phyloP scores from a whole-genome alignment of 2,888 invertebrate species.

The Microctonus aethiopoides region DNA sequence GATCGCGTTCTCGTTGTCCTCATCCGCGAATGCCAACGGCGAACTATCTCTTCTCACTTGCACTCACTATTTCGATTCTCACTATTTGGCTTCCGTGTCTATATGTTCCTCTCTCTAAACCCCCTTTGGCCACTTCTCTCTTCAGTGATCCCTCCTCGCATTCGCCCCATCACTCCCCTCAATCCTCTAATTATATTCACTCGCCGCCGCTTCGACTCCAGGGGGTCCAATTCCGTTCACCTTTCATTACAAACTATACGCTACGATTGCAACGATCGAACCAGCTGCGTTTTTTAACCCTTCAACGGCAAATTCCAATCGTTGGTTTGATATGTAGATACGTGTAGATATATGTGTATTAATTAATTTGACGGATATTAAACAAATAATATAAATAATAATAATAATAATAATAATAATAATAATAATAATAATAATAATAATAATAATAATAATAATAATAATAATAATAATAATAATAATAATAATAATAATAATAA shows the following conservation, averaged over 20 bases:
- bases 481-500: no score
- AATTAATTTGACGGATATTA: no score
- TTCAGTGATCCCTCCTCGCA: slow-evolving; percentile 37
- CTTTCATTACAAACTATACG: slow-evolving; percentile 64
- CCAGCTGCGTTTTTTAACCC: slow-evolving; percentile 51
- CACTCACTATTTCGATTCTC: slow-evolving; percentile 15
- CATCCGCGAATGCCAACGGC: slow-evolving; percentile 28
- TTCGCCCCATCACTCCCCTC: slow-evolving; percentile 47
- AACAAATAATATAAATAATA: no score
- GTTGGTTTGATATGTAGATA: not conserved
- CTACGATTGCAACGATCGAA: slow-evolving; percentile 64
- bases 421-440: no score
- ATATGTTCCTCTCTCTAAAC: slow-evolving; percentile 33
- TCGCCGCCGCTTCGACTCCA: slow-evolving; percentile 62
- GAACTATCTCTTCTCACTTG: slow-evolving; percentile 30
- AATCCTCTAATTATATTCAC: slow-evolving; percentile 68
- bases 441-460: no score
- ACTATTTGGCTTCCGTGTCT: slow-evolving; percentile 35
- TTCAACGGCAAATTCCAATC: not conserved
- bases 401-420: no score
- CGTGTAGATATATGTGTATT: no score
- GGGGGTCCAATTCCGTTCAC: slow-evolving; percentile 67
- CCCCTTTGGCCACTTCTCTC: not conserved
- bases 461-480: no score
- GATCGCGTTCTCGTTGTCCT: slow-evolving; percentile 32